Evolutionary conservation across 2,797 vertebrate species (phyloP), one percentile per base, ranked within the genome.

Genomic region (Sylvia borin): DNA sequence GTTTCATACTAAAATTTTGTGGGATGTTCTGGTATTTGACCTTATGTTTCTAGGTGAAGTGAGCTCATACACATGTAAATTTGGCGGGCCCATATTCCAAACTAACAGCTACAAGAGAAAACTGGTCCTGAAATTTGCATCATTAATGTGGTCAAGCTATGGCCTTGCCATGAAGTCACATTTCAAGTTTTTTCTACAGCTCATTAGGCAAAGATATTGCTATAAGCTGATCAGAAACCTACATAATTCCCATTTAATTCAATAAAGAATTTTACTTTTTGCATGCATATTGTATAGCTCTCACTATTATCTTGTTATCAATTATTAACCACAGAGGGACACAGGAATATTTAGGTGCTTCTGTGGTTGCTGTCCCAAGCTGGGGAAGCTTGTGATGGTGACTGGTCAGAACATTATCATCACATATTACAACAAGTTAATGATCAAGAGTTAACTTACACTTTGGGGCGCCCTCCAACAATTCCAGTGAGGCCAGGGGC

Each of bases 401-500:
- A 36, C 8, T 18, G 25, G 11, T 19, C 58, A 19, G 21, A 71
- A 15, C 5, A 27, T 1, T 6, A 27, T 18, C 24, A 43, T 38
- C 53, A 45, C 50, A 43, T 14, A 20, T 9, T 38, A 62, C 13
- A 58, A 31, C 2, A 38, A 73, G 20, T 27, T 50, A 43, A 76
- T 25, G 10, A 54, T 61, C 58, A 65, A 9, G 8, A 89, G 16
- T 68, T 50, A 58, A 98, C 98, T 98, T 97, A 99, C 98, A 98
- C 98, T 98, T 95, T 96, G 43, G 98, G 98, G 42, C 97, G 96
- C 14, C 98, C 98, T 78, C 98, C 98, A 71, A 98, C 97, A 68
- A 98, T 96, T 88, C 96, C 98, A 15, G 94, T 98, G 64, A 99
- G 98, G 82, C 98, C 98, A 1, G 98, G 98, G 88, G 98, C 99